A percentile compares a stretch with the other conserved stretches of the same genome.
Conservation (phyloP, 2,797 vertebrate species). For the Sorex maritimensis region DNA sequence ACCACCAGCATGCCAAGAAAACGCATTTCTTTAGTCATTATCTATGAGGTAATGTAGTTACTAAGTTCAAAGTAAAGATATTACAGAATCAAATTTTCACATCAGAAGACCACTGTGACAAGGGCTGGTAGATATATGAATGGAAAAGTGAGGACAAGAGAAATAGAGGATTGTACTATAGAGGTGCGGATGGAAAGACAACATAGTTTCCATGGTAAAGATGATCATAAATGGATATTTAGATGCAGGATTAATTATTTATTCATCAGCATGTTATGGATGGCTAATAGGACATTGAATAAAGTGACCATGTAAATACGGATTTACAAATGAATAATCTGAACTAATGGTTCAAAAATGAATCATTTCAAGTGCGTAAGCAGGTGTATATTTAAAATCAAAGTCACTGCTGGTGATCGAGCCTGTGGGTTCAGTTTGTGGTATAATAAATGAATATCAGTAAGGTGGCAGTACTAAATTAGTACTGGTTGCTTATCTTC, state of each 20-base stretch:
- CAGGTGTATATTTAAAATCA: not conserved
- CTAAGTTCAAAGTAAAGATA: slow-evolving; percentile 43
- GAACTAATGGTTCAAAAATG: not conserved
- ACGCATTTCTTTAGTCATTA: not conserved
- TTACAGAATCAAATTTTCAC: slow-evolving; percentile 43
- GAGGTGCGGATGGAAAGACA: not conserved
- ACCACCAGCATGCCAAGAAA: not conserved
- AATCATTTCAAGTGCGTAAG: not conserved
- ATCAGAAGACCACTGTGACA: slow-evolving; percentile 43
- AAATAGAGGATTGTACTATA: slow-evolving; percentile 30
- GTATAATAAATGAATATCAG: slow-evolving; percentile 4
- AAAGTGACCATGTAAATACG: slow-evolving; percentile 23
- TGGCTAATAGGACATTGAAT: not conserved
- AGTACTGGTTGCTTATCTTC: not conserved
- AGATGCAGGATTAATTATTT: not conserved
- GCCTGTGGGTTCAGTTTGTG: not conserved
- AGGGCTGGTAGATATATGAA: not conserved
- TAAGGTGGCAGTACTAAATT: not conserved
- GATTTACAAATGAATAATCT: not conserved
- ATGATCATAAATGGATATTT: slow-evolving; percentile 4
- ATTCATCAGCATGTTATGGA: not conserved
- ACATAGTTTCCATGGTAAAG: not conserved
- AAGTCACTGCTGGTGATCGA: not conserved
- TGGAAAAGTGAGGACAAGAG: not conserved
- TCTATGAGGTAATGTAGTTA: not conserved